Evolutionary conservation across 2,888 invertebrate species (phyloP).

Genomic region (Drosophila silvestris): DNA sequence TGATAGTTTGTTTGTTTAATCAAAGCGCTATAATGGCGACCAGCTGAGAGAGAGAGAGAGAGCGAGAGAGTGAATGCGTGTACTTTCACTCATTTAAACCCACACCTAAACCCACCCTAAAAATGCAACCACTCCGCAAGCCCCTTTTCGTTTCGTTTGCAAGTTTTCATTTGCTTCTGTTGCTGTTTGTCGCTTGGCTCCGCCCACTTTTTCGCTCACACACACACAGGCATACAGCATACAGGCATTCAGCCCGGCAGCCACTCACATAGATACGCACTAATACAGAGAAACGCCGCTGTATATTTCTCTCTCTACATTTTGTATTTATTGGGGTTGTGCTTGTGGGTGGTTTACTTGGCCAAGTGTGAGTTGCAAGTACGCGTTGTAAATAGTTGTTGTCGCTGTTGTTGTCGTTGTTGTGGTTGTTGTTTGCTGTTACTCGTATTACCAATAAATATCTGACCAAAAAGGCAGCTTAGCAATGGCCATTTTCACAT

Average conservation of each 20-base stretch:
- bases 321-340: conserved; percentile 32
- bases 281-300: conserved; percentile 34
- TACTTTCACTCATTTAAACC: conserved; percentile 19
- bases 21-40: conserved; percentile 60
- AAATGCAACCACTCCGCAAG: conserved; percentile 44
- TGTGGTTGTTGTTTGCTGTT: conserved; percentile 15
- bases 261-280: conserved; percentile 81
- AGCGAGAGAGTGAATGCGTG: conserved; percentile 18
- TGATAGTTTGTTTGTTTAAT: conserved; percentile 63
- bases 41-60: conserved; percentile 30
- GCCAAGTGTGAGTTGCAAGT: conserved; percentile 11
- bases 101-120: conserved; percentile 15
- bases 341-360: conserved; percentile 58
- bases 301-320: not conserved
- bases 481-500: conserved; percentile 22
- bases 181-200: conserved; percentile 60
- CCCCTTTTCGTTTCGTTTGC: conserved; percentile 10
- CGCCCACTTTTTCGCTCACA: conserved; percentile 71
- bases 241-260: conserved; percentile 6
- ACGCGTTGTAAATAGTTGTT: not conserved
- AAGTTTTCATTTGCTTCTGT: conserved; percentile 51
- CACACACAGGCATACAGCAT: conserved; percentile 13
- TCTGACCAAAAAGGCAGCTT: conserved; percentile 18
- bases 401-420: not conserved
- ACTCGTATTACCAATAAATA: conserved; percentile 41